Evolutionary conservation across 2,113 vertebrate species (phyloP).

Genomic region (Scolopax mira): DNA sequence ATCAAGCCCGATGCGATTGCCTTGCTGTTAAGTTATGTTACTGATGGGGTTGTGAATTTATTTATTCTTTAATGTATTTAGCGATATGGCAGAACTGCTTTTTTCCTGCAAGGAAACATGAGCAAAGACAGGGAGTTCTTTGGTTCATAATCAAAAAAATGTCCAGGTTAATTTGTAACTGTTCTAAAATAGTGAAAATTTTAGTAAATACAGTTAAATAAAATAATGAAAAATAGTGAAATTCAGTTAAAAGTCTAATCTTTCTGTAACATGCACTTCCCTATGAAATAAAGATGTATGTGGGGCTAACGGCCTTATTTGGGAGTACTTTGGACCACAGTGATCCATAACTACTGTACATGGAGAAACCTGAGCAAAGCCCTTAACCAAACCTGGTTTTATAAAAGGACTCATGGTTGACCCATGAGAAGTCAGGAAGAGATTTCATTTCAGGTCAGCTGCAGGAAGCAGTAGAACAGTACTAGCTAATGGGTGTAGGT

Average conservation of each 20-base stretch:
- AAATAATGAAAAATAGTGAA: no score
- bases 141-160: background rate
- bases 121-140: background rate
- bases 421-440: background rate
- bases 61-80: slow-evolving; percentile 1
- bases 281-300: background rate
- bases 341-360: background rate
- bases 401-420: background rate
- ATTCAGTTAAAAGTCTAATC: background rate
- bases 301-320: background rate
- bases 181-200: background rate
- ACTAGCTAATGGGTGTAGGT: background rate
- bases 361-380: background rate
- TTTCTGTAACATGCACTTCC: background rate
- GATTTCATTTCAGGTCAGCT: background rate
- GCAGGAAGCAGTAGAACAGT: background rate
- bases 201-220: no score
- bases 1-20: background rate
- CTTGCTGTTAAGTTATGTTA: background rate
- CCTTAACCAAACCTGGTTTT: background rate
- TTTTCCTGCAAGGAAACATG: background rate
- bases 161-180: background rate
- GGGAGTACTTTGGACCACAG: background rate
- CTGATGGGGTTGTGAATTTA: background rate
- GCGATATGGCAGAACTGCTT: background rate